These are phyloP conservation scores for Cremastinae sp. DNA, from an alignment of 2,888 invertebrate species.

Conservation along the genomic window DNA sequence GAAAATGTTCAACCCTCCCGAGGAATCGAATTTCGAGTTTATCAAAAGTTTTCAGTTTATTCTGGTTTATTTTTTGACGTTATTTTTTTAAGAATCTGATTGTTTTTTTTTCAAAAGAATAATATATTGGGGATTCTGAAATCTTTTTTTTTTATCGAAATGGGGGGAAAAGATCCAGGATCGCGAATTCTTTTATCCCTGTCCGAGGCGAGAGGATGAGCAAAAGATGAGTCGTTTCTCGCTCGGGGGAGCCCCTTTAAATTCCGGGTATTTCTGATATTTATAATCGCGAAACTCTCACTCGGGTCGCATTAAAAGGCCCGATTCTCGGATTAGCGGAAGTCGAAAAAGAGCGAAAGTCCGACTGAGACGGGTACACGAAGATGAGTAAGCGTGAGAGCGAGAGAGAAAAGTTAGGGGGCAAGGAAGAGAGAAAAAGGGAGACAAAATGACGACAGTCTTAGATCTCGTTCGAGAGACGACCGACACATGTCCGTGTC, in stretches of 20 bases:
- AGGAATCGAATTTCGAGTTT: slow-evolving; percentile 39
- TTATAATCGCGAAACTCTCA: slow-evolving; percentile 79
- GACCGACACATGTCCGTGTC: slow-evolving; percentile 79
- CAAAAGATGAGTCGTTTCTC: slow-evolving; percentile 63
- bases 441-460: slow-evolving; percentile 68
- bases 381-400: slow-evolving; percentile 68
- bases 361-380: slow-evolving; percentile 23
- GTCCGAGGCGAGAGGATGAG: slow-evolving; percentile 2
- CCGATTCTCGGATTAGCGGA: slow-evolving; percentile 81
- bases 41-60: slow-evolving; percentile 18
- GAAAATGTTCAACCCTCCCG: background rate
- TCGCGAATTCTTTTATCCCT: slow-evolving; percentile 2
- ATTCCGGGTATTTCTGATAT: slow-evolving; percentile 80
- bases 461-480: slow-evolving; percentile 78
- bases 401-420: slow-evolving; percentile 75
- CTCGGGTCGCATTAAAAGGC: slow-evolving; percentile 79
- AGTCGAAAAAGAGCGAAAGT: slow-evolving; percentile 75
- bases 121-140: background rate
- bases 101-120: no score
- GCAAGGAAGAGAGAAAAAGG: slow-evolving; percentile 58
- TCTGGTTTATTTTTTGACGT: background rate
- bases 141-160: no score
- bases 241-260: slow-evolving; percentile 63
- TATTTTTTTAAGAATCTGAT: no score
- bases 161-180: no score